Percentiles rank a stretch among this genome's conserved stretches.
phyloP scores from a whole-genome alignment of 2,797 vertebrate genomes.

The Apogon talboti region DNA sequence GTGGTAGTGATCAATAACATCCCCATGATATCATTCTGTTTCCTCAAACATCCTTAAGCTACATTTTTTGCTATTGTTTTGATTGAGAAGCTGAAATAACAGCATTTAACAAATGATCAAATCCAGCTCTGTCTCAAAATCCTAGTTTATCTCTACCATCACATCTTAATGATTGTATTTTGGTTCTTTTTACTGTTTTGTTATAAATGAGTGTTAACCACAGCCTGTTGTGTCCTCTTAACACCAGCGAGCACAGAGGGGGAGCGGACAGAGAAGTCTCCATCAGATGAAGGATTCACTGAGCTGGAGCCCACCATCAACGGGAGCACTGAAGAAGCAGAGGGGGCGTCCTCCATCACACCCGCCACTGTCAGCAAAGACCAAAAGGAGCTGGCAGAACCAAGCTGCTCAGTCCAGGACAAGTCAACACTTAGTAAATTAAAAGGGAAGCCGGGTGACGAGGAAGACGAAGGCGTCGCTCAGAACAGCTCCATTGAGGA shows the following conservation, averaged over 20 bases:
- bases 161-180: background rate
- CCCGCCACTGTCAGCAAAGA: conserved; percentile 23
- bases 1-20: too few relatives aligned
- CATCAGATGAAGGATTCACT: conserved; percentile 88
- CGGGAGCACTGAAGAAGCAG: conserved; percentile 58
- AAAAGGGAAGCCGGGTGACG: conserved; percentile 58
- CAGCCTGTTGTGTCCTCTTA: conserved; percentile 1
- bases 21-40: too few relatives aligned
- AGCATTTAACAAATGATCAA: background rate
- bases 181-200: background rate
- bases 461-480: conserved; percentile 77
- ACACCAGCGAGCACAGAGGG: conserved; percentile 57
- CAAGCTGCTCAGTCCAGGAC: conserved; percentile 8
- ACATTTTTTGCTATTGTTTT: background rate
- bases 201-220: background rate
- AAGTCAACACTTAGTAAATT: conserved; percentile 16
- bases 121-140: background rate
- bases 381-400: conserved; percentile 38
- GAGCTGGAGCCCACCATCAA: conserved; percentile 87
- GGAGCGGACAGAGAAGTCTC: conserved; percentile 85
- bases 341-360: conserved; percentile 59
- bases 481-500: conserved; percentile 75
- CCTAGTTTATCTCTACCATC: background rate
- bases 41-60: too few relatives aligned
- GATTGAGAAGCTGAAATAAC: too few relatives aligned